Conservation (phyloP, 2,113 vertebrate species). For the Marmota flaviventris region DNA sequence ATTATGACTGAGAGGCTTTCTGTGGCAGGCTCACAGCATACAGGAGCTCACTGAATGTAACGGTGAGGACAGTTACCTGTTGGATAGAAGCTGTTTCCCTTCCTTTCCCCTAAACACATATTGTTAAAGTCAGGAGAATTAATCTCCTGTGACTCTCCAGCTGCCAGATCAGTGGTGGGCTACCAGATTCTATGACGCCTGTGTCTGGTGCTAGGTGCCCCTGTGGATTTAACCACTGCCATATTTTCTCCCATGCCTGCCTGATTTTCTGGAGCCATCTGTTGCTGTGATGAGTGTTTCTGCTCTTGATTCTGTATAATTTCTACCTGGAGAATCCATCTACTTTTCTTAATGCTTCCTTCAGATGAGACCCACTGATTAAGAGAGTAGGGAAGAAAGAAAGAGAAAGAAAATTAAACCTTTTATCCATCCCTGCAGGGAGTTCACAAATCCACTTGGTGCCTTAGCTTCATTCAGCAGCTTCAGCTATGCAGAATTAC, state of each 20-base stretch:
- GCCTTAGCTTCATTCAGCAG: neutral
- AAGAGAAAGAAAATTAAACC: neutral
- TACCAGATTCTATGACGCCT: neutral
- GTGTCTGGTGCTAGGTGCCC: too few relatives aligned
- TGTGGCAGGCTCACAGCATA: accelerated
- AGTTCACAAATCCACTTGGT: neutral
- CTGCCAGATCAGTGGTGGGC: neutral
- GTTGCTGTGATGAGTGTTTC: neutral
- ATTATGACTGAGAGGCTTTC: neutral
- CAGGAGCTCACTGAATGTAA: accelerated
- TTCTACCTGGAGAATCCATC: neutral
- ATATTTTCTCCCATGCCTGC: accelerated
- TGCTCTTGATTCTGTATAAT: neutral
- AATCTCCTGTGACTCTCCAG: neutral
- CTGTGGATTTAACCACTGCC: neutral
- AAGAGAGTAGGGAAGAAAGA: neutral
- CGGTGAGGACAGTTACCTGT: neutral
- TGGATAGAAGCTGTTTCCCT: neutral
- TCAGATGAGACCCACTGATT: neutral
- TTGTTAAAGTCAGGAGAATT: neutral
- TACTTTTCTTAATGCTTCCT: neutral
- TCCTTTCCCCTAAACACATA: accelerated
- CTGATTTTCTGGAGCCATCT: neutral
- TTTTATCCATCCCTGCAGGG: neutral
- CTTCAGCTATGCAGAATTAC: neutral